Base-by-base conservation (phyloP, 2,797 vertebrate species). In the Mormyrus proboscirostris region DNA sequence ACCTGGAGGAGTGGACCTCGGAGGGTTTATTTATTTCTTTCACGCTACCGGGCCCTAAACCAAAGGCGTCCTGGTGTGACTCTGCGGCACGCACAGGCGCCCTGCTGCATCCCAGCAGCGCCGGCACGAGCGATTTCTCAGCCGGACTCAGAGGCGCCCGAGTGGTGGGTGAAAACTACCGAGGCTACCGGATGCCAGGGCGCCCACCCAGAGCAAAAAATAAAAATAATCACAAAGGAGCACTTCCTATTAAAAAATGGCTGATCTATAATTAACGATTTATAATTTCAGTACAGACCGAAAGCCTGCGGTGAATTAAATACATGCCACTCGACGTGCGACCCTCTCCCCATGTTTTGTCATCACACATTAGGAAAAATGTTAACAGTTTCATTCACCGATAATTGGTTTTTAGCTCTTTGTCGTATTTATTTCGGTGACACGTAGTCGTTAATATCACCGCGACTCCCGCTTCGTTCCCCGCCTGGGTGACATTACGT, bases 41-140 rank as follows among this genome's bases (percentile, higher is more conserved):
- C 53, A 29, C 16, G 29, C 5, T 73, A 89, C 33, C 85, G 89
- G 3, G 86, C 51, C 88, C 19, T 2, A 59, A 89, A 88, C 91
- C 92, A 33, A 57, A 88, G 51, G 59, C 51, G 50, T 88, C 89
- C 89, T 33, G 50, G 16, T 44, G 89, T 85, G 49, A 90, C 65
- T 88, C 90, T 91, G 91, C 92, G 76, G 92, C 59, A 88, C 92
- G 90, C 88, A 91, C 87, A 59, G 76, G 87, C 12, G 53, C 90
- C 85, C 88, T 90, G 90, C 79, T 89, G 38, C 73, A 76, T n/a
- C 90, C 90, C 83, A 41, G 85, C 59, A 50, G 90, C 87, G 86
- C 79, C n/a, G 59, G 59, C 3, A 25, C 57, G 76, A 19, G 88
- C 87, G 12, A 91, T 47, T 90, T 92, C 86, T 89, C 91, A 89